These are phyloP conservation scores for Seriola rivoliana DNA, from an alignment of 2,113 vertebrate genomes.

Conservation along the genomic window DNA sequence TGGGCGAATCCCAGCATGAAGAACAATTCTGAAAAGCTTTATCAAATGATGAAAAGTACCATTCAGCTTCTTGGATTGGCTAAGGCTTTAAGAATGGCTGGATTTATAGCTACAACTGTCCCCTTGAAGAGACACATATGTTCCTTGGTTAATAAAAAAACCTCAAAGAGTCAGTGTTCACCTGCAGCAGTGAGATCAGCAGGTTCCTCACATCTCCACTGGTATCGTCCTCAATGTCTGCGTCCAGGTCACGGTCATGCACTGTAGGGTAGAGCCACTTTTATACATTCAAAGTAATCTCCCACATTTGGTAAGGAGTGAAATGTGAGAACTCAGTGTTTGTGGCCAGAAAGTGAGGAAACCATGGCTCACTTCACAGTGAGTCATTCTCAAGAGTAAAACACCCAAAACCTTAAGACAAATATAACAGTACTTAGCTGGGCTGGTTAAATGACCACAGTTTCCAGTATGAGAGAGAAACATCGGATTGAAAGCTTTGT, in stretches of 20 bases:
- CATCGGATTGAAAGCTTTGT: not conserved
- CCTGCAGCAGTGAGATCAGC: conserved; percentile 82
- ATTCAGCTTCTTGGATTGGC: not conserved
- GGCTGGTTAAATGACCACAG: conserved; percentile 5
- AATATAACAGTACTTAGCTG: not conserved
- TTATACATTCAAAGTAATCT: no score
- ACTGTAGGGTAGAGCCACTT: conserved; percentile 57
- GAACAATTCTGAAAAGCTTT: conserved; percentile 27
- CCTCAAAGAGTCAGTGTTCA: conserved; percentile 32
- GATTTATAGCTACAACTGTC: not conserved
- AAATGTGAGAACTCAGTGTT: not conserved
- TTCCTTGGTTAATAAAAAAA: not conserved
- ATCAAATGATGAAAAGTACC: not conserved
- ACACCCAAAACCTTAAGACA: conserved; percentile 14
- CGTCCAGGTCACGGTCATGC: conserved; percentile 81
- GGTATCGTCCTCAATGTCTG: conserved; percentile 85
- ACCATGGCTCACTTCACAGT: not conserved
- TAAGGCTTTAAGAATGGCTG: not conserved
- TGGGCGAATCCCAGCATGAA: conserved; percentile 45
- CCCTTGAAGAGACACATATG: not conserved
- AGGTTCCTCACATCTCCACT: conserved; percentile 86
- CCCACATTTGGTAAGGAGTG: not conserved
- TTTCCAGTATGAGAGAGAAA: conserved; percentile 23
- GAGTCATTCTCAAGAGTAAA: conserved; percentile 23
- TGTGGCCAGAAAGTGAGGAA: conserved; percentile 10